A percentile compares a stretch with the other conserved stretches of the same genome.
Conservation (phyloP, 2,888 invertebrate genomes). For the Psylliodes chrysocephalus region DNA sequence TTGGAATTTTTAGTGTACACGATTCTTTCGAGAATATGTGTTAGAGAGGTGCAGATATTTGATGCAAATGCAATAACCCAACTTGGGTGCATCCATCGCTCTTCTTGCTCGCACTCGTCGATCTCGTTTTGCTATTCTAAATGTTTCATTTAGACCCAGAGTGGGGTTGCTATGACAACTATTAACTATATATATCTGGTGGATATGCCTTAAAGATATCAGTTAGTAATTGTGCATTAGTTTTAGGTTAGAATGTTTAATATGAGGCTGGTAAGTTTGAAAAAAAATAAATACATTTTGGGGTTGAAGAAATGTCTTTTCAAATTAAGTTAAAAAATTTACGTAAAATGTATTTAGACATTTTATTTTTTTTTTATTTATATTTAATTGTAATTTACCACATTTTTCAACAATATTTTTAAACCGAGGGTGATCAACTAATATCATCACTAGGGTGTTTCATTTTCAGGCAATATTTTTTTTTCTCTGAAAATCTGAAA, state of each 20-base stretch:
- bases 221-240: constrained; percentile 43
- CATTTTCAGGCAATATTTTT: no score
- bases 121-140: constrained; percentile 58
- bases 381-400: no score
- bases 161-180: constrained; percentile 55
- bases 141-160: constrained; percentile 50
- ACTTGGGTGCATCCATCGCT: constrained; percentile 46
- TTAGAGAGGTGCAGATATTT: constrained; percentile 20
- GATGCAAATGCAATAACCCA: constrained; percentile 24
- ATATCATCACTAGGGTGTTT: no score
- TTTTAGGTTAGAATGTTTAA: constrained; percentile 40
- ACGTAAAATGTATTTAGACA: no score
- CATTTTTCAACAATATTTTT: no score
- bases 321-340: no score
- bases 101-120: constrained; percentile 53
- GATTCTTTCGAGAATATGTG: constrained; percentile 17
- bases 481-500: no score
- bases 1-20: constrained; percentile 23
- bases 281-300: not conserved
- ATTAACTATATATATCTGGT: constrained; percentile 56
- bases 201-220: constrained; percentile 49
- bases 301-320: constrained; percentile 6
- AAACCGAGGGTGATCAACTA: no score
- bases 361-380: no score
- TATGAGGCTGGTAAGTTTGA: constrained; percentile 47